A percentile compares a stretch with the other conserved stretches of the same genome.
Evolutionary conservation across 2,888 invertebrate species (phyloP).

Genomic region (Phasia obesa): DNA sequence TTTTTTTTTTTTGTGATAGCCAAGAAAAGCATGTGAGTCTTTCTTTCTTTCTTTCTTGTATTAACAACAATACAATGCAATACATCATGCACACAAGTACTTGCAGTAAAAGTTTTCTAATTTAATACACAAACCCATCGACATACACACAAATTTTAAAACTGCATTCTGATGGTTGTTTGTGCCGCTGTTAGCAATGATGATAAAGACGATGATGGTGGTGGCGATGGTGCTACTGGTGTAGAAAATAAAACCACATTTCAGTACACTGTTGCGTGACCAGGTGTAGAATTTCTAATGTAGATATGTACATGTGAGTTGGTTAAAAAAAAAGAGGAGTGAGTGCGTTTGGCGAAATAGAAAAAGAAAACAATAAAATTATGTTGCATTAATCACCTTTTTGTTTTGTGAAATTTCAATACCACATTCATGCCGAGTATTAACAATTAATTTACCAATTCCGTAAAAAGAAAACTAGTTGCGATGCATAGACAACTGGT

Average conservation of each 20-base stretch:
- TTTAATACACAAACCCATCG: constrained; percentile 38
- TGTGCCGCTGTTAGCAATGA: constrained; percentile 13
- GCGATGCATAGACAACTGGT: constrained; percentile 16
- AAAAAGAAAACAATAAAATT: constrained; percentile 34
- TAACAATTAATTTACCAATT: constrained; percentile 54
- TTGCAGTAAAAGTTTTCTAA: constrained; percentile 55
- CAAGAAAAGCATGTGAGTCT: constrained; percentile 25
- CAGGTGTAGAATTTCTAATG: constrained; percentile 62
- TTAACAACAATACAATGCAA: no score
- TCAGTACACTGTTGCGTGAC: constrained; percentile 63
- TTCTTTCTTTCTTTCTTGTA: neutral
- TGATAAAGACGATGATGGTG: neutral
- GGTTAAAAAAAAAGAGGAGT: constrained; percentile 25
- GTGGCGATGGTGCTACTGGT: constrained; percentile 16
- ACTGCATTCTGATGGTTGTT: constrained; percentile 22
- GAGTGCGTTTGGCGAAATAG: constrained; percentile 46
- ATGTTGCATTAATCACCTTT: constrained; percentile 47
- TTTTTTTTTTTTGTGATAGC: neutral
- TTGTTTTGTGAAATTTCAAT: constrained; percentile 41
- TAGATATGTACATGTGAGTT: constrained; percentile 26
- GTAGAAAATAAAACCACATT: constrained; percentile 61
- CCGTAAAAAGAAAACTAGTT: constrained; percentile 45
- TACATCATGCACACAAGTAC: neutral
- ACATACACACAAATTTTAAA: neutral
- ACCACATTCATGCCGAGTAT: constrained; percentile 26